A percentile compares a stretch with the other conserved stretches of the same genome.
Evolutionary conservation across 2,888 invertebrate species (phyloP).

Genomic region (Hermaeophaga mercurialis): DNA sequence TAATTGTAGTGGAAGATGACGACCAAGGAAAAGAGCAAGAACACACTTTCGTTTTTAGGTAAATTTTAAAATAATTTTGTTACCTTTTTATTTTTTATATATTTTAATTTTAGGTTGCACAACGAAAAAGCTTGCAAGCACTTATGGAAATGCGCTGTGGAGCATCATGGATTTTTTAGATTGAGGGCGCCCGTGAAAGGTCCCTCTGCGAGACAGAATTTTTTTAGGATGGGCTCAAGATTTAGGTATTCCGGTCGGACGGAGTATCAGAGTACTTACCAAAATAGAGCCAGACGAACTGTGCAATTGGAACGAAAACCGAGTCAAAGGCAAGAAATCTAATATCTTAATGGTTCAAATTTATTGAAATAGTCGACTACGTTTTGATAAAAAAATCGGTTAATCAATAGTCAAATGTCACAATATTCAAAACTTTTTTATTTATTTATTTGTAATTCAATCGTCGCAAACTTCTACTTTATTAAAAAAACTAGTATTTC

Average conservation of each 20-base stretch:
- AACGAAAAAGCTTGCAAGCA: constrained; percentile 99
- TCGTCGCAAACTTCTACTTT: too few relatives aligned
- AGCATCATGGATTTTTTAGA: constrained; percentile 99
- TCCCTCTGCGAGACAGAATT: constrained; percentile 89
- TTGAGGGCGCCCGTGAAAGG: constrained; percentile 88
- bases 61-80: constrained; percentile 14
- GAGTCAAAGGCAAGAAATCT: constrained; percentile 82
- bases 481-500: too few relatives aligned
- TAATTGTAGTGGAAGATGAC: constrained; percentile 98
- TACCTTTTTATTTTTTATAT: not conserved
- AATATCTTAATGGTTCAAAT: not conserved
- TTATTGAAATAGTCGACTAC: not conserved
- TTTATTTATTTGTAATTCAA: too few relatives aligned
- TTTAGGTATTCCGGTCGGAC: constrained; percentile 90
- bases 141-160: constrained; percentile 99
- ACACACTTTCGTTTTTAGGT: constrained; percentile 97
- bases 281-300: constrained; percentile 86
- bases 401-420: too few relatives aligned
- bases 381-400: too few relatives aligned
- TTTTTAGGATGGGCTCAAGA: constrained; percentile 98
- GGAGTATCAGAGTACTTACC: constrained; percentile 95
- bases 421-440: too few relatives aligned
- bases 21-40: constrained; percentile 96
- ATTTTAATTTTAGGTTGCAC: constrained; percentile 64
- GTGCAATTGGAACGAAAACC: constrained; percentile 97